Evolutionary conservation across 2,113 vertebrate genomes (phyloP).

Genomic region (Opisthocomus hoazin): DNA sequence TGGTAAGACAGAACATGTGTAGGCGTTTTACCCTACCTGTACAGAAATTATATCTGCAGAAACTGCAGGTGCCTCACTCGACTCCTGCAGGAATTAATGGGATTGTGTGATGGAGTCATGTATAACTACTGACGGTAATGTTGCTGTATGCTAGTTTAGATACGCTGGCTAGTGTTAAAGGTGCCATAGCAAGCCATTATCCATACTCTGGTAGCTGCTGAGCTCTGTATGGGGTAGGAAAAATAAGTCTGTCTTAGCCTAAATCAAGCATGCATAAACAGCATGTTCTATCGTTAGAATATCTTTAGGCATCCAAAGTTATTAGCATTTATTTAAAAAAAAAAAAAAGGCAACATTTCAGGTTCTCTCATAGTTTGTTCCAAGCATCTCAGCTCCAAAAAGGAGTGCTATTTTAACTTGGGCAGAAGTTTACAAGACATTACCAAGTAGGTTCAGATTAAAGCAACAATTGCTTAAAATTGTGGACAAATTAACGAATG

Average conservation of each 20-base stretch:
- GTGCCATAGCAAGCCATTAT: not conserved
- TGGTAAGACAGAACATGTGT: not conserved
- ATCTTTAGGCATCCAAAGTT: not conserved
- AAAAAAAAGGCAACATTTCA: not conserved
- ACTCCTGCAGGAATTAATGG: not conserved
- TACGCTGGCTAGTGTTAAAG: not conserved
- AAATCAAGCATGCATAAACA: not conserved
- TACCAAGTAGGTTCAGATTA: not conserved
- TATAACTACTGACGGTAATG: not conserved
- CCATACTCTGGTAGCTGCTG: not conserved
- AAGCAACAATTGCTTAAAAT: not conserved
- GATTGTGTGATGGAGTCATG: not conserved
- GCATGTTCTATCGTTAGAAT: not conserved
- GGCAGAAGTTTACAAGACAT: not conserved
- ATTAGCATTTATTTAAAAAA: not conserved
- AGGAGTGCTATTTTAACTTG: not conserved
- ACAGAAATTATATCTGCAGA: not conserved
- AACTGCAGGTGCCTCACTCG: not conserved
- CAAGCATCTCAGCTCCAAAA: not conserved
- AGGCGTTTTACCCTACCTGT: not conserved
- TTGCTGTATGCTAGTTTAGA: not conserved
- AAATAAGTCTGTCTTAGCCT: not conserved
- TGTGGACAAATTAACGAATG: not conserved
- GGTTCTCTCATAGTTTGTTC: not conserved
- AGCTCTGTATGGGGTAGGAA: not conserved